These are phyloP conservation scores for Euzetes globulus DNA, from an alignment of 2,888 invertebrate species.

Conservation along the genomic window DNA sequence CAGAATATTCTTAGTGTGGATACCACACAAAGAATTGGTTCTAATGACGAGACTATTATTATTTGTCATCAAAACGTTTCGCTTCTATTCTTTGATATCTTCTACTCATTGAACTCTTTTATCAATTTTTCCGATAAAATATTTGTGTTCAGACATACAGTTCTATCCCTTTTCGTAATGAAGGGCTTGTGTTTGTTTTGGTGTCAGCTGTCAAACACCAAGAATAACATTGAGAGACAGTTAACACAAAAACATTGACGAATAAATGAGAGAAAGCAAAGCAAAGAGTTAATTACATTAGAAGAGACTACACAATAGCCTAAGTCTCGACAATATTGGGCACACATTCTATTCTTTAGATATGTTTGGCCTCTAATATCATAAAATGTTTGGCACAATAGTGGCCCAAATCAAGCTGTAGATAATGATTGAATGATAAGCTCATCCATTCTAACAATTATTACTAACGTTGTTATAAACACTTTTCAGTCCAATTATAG, in stretches of 20 bases:
- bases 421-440: too few relatives aligned
- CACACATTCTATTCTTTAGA: neutral
- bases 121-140: neutral
- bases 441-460: neutral
- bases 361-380: neutral
- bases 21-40: neutral
- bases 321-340: neutral
- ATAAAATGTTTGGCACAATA: neutral
- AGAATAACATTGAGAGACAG: neutral
- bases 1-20: neutral
- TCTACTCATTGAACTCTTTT: neutral
- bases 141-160: neutral
- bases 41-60: neutral
- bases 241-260: neutral
- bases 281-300: constrained; percentile 25
- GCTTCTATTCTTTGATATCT: neutral
- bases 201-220: constrained; percentile 16
- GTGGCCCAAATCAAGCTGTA: neutral
- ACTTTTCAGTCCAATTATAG: neutral
- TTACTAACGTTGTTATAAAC: neutral
- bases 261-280: neutral
- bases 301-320: neutral
- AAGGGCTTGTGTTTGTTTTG: constrained; percentile 13
- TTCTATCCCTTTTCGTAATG: neutral
- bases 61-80: constrained; percentile 13